A percentile compares a stretch with the other conserved stretches of the same genome.
Evolutionary conservation across 1,140 invertebrate genomes (phyloP).

Genomic region (Orius insidiosus): DNA sequence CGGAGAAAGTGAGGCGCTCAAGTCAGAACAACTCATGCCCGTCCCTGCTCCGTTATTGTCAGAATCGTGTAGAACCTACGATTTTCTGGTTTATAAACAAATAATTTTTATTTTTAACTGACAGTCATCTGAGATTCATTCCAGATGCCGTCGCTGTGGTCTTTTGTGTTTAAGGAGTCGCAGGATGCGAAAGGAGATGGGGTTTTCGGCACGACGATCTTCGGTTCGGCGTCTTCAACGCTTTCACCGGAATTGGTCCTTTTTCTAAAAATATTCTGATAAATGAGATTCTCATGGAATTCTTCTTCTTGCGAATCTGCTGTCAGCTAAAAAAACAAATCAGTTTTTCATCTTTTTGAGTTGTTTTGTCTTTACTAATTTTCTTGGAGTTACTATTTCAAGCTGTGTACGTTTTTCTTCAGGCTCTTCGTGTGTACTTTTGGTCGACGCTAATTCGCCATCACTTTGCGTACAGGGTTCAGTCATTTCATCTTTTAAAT

Average conservation of each 20-base stretch:
- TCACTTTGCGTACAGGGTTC: constrained; percentile 20
- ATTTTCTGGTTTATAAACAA: not conserved
- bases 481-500: constrained; percentile 16
- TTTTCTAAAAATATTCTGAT: constrained; percentile 39
- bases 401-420: constrained; percentile 1
- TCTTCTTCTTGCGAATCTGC: constrained; percentile 29
- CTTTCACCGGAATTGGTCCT: constrained; percentile 20
- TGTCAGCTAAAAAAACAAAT: constrained; percentile 13
- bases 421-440: constrained; percentile 2
- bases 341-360: not conserved
- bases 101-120: constrained; percentile 14
- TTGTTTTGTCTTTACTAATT: constrained; percentile 1
- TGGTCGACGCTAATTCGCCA: constrained; percentile 15
- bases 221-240: constrained; percentile 13
- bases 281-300: constrained; percentile 62
- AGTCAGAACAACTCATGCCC: constrained; percentile 34
- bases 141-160: constrained; percentile 70
- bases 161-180: constrained; percentile 48
- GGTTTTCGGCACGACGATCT: constrained; percentile 1
- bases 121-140: constrained; percentile 67
- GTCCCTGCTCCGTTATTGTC: constrained; percentile 24
- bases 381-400: constrained; percentile 3
- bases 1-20: constrained; percentile 28
- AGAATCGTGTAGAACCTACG: constrained; percentile 49
- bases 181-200: constrained; percentile 58